Base-by-base conservation (phyloP, 2,797 vertebrate species). In the Clarias pachynema region DNA sequence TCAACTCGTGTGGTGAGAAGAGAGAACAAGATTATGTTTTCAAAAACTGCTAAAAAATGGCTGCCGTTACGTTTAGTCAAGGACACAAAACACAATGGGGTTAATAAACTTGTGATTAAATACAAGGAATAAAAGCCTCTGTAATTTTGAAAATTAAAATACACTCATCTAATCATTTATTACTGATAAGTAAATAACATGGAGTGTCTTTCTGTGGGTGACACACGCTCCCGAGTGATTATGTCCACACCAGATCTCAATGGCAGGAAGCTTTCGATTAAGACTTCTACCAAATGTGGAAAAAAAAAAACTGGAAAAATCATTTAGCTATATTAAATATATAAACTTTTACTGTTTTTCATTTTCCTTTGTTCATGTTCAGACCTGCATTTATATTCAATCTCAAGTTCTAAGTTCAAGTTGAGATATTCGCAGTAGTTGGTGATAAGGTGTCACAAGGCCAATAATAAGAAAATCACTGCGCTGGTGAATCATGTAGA, bases 341-440 rank as follows among this genome's bases (percentile, higher is more conserved):
- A 74, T 8, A 7, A 29, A 53, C 5, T 1, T 56, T 56, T 29
- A 26, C n/a, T 1, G n/a, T 56, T 29, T 74, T 53, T 3, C 26
- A 4, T 6, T 29, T 44, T 72, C 22, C 2, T 70, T 2, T 22
- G 34, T 37, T 34, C 15, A 65, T n/a, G 14, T 16, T 40, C 22
- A 37, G 34, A 70, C 37, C 69, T 44, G 29, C 31, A 34, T 66
- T 68, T 70, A 10, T 10, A 70, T 70, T 68, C 8, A 37, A 66
- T 29, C 88, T 20, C 49, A 81, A 63, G 63, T 60, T 60, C 22
- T 82, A 84, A 22, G 62, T 73, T 85, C 84, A 37, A 80, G 82
- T 59, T 69, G 7, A 74, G 57, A 26, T 83, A 87, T 78, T 84
- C 70, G 56, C 57, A 63, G 75, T 84, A 66, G 18, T 9, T 31